Base-by-base conservation (phyloP, 1,140 invertebrate genomes). In the Drosophila ogumai region DNA sequence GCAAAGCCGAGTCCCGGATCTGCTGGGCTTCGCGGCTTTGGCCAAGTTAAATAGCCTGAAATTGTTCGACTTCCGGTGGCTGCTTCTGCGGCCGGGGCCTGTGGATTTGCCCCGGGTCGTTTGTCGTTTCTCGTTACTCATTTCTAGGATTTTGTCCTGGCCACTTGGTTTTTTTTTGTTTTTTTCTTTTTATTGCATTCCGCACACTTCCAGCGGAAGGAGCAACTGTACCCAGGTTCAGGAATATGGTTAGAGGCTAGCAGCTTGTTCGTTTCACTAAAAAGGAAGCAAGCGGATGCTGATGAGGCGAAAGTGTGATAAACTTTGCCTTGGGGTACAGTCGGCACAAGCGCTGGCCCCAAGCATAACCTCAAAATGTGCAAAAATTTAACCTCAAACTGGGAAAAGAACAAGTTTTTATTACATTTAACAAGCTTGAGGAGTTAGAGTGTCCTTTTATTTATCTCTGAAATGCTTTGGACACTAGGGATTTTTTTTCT, bases 1-100 rank as follows among this genome's bases (percentile, higher is more conserved):
- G 74, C 74, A 68, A 68, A 57, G 71, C 61, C 41, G 36, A 31
- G 32, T 59, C 13, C 38, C 50, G 28, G 17, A 55, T 22, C 28
- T 47, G 34, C 60, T 28, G 38, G 34, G 58, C 64, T 81, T 55
- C 52, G 52, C 57, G 75, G 65, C 60, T 55, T 55, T 57, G 61
- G 59, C 50, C 82, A 79, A 82, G 82, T 87, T 86, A 75, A 86
- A 81, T 77, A 88, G 69, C 79, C 68, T 77, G 80, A 87, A 87
- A 87, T 87, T 84, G 82, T 84, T 65, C 64, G 75, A 88, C 80
- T 84, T 87, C 82, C 82, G 82, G 82, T 75, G 52, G 60, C 55
- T 68, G 79, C 50, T 43, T 54, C 58, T 41, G 69, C 22, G 43
- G 69, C 65, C 38, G 67, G 63, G 28, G 52, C 22, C 41, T 71